Percentiles rank a stretch among this genome's conserved stretches.
Conservation (phyloP, 2,888 invertebrate species). For the Chesias legatella region DNA sequence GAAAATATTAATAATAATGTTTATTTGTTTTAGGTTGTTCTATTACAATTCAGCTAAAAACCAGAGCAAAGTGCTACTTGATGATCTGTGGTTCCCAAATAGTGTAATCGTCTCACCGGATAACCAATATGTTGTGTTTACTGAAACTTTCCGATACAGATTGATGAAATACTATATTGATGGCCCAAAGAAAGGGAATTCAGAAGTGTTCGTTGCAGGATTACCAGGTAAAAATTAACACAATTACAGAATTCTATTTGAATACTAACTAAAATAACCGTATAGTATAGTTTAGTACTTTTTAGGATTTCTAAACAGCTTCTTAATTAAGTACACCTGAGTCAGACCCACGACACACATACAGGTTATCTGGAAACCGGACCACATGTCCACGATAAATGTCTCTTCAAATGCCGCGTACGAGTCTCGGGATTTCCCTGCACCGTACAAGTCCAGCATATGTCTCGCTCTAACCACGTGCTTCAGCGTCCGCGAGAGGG, state of each 20-base stretch:
- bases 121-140: constrained; percentile 89
- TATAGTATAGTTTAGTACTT: constrained; percentile 1
- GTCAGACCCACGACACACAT: constrained; percentile 87
- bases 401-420: constrained; percentile 89
- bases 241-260: too few species aligned
- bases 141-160: constrained; percentile 84
- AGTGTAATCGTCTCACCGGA: constrained; percentile 91
- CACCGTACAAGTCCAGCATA: constrained; percentile 84
- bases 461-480: constrained; percentile 83
- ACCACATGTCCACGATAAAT: constrained; percentile 90
- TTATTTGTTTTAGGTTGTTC: constrained; percentile 82
- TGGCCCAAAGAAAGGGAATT: constrained; percentile 89
- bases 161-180: constrained; percentile 89
- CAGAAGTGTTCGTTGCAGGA: constrained; percentile 90
- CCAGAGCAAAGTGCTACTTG: constrained; percentile 86
- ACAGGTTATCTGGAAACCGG: constrained; percentile 84
- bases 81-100: constrained; percentile 92
- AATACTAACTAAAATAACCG: background rate
- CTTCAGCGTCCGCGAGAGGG: constrained; percentile 82
- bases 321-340: constrained; percentile 90
- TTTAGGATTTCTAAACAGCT: constrained; percentile 46
- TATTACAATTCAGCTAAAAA: constrained; percentile 89
- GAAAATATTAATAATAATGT: background rate
- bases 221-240: constrained; percentile 81
- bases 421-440: constrained; percentile 89